Conservation (phyloP, 2,113 vertebrate genomes). For the Myrmophylax atrothorax region DNA sequence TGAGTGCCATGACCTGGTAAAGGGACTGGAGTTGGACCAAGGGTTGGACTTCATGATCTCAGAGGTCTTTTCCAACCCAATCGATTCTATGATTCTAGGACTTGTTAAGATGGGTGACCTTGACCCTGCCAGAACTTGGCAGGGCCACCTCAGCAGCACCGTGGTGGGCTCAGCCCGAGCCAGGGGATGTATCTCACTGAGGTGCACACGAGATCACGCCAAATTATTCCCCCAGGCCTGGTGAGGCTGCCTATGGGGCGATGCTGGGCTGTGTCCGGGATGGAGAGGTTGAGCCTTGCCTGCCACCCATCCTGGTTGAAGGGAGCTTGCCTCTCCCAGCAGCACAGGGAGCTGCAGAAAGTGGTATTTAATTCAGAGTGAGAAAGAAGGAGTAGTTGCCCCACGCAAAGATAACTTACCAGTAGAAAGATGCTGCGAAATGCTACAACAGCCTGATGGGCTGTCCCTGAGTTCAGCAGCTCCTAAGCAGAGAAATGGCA, state of each 20-base stretch:
- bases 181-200: accelerated
- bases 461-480: not conserved
- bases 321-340: not conserved
- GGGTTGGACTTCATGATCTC: too few relatives aligned
- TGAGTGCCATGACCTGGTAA: too few relatives aligned
- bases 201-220: accelerated
- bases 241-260: accelerated
- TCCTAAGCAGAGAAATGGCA: not conserved
- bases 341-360: not conserved
- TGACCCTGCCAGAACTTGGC: not conserved
- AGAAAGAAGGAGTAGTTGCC: not conserved
- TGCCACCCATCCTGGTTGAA: accelerated
- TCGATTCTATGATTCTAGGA: too few relatives aligned
- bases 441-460: not conserved
- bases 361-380: not conserved
- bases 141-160: accelerated
- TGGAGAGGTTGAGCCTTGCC: not conserved
- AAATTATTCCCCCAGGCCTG: too few relatives aligned
- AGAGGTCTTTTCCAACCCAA: too few relatives aligned
- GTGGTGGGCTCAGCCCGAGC: not conserved
- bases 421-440: not conserved
- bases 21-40: too few relatives aligned
- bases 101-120: not conserved
- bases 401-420: too few relatives aligned
- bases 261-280: accelerated